Percentiles rank a stretch among this genome's conserved stretches.
Conservation (phyloP, 1,140 invertebrate genomes). For the Listronotus bonariensis region DNA sequence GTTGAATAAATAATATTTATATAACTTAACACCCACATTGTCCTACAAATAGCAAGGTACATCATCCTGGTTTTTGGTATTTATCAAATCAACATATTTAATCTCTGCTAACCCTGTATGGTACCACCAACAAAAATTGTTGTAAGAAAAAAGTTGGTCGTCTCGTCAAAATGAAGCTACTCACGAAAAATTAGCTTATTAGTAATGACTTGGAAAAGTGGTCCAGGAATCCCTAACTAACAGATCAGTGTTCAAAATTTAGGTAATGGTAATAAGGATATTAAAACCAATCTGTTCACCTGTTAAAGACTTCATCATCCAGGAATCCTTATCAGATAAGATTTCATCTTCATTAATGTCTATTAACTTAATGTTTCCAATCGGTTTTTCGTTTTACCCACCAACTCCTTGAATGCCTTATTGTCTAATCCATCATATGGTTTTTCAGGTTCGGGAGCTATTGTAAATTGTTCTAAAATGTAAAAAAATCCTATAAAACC, state of each 20-base stretch:
- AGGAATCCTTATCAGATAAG: slow-evolving; percentile 76
- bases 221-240: no score
- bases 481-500: no score
- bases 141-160: no score
- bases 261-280: not conserved
- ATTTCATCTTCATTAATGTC: slow-evolving; percentile 85
- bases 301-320: slow-evolving; percentile 80
- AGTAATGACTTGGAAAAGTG: no score
- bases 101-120: no score
- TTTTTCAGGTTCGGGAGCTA: slow-evolving; percentile 50
- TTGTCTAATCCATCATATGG: slow-evolving; percentile 53
- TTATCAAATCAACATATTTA: no score
- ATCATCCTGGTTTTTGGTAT: no score
- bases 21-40: no score
- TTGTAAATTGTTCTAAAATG: slow-evolving; percentile 13
- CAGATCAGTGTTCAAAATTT: not conserved
- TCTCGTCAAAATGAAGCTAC: no score
- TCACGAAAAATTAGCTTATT: not conserved
- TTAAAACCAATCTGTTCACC: slow-evolving; percentile 1
- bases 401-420: slow-evolving; percentile 50
- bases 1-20: no score
- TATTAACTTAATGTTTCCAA: slow-evolving; percentile 56
- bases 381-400: slow-evolving; percentile 43
- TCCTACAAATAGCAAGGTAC: no score
- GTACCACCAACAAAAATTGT: no score